Evolutionary conservation across 2,113 vertebrate species (phyloP), one percentile per base, ranked within the genome.

Genomic region (Pandion haliaetus): DNA sequence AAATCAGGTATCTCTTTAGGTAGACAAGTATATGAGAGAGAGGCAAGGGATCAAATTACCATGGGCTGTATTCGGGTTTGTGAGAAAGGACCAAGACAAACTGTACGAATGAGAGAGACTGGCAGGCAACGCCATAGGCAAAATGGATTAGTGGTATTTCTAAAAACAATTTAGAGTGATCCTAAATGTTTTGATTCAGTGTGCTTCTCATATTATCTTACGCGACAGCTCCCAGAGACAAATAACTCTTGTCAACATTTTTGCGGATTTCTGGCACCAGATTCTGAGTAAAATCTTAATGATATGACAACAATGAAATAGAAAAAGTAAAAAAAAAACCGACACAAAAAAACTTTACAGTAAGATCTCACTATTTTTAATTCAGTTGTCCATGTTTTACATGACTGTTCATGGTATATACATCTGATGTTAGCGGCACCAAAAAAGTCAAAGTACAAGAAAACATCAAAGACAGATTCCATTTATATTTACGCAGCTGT

Each of bases 391-490:
- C 74, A 5, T 19, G 5, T 57, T 88, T 78, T 73, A 73, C 7
- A 15, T 42, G 29, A 44, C 14, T 34, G 7, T 38, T 70, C 17
- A 62, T 54, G 11, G 6, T 74, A 73, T 21, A 57, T 34, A 69
- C 5, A 40, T 28, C 3, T 80, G 4, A 62, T 0, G 0, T 29
- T 24, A 83, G 10, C 13, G 73, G 21, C 21, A 38, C 1, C 3
- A 84, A 81, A 89, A 66, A 62, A 1, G 1, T 20, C 7, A 26
- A 59, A 74, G 54, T 54, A 54, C 10, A 67, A 70, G 24, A 72
- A 86, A 74, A 63, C 15, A 40, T 24, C 5, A 42, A 40, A 67
- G 23, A 52, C 50, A 73, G 23, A 74, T 71, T 62, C 10, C 5
- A 45, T 70, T 52, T 57, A 44, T 50, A 63, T 14, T 69, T 44